These are phyloP conservation scores for Protobothrops flavoviridis DNA, from an alignment of 2,113 vertebrate genomes.

Conservation along the genomic window DNA sequence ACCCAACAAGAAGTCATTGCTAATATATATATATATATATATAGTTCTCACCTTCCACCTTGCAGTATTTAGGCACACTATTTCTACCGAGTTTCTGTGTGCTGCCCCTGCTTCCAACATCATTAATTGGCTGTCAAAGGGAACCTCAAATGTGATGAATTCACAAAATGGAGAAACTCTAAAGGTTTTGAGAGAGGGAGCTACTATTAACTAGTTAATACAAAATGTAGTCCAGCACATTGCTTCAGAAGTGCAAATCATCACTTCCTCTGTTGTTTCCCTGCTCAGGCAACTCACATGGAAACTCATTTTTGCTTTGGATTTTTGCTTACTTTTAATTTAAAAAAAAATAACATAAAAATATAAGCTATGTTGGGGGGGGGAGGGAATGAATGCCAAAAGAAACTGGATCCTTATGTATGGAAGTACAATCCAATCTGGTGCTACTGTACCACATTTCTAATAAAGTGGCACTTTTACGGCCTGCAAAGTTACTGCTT, in stretches of 20 bases:
- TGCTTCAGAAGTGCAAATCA: background rate
- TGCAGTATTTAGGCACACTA: background rate
- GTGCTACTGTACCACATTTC: constrained; percentile 15
- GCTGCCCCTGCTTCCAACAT: background rate
- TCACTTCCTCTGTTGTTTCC: background rate
- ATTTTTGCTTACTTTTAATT: constrained; percentile 26
- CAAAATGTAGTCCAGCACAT: background rate
- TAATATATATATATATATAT: no score
- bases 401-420: background rate
- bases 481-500: background rate
- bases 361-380: constrained; percentile 17
- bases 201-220: background rate
- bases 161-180: background rate
- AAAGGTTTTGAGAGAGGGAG: background rate
- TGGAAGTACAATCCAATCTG: constrained; percentile 5
- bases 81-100: background rate
- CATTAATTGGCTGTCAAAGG: background rate
- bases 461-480: constrained; percentile 23
- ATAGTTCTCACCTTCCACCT: background rate
- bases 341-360: constrained; percentile 31
- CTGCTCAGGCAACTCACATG: background rate
- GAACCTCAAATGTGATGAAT: background rate
- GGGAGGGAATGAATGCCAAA: background rate
- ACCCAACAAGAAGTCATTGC: background rate
- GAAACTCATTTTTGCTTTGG: background rate